Conservation (phyloP, 2,797 vertebrate genomes). For the Ciconia nigra region DNA sequence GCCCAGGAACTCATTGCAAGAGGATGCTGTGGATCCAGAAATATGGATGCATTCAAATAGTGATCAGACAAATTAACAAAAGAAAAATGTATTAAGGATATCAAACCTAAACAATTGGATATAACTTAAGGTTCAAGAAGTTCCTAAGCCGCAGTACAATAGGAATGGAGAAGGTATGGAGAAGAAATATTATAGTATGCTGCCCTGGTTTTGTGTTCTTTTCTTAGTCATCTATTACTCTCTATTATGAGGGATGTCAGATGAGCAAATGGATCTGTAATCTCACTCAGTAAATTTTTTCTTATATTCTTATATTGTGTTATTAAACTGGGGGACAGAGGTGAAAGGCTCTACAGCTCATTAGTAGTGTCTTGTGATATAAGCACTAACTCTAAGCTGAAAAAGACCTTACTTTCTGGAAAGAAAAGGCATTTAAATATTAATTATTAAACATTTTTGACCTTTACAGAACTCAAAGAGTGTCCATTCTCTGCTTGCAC, state of each 20-base stretch:
- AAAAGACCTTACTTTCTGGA: neutral
- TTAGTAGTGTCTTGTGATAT: neutral
- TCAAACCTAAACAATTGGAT: neutral
- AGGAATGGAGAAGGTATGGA: neutral
- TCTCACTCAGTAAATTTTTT: neutral
- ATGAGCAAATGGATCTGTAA: neutral
- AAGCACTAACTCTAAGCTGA: neutral
- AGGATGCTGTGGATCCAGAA: neutral
- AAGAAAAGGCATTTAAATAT: neutral
- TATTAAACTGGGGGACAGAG: neutral
- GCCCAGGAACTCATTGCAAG: neutral
- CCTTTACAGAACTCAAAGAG: neutral
- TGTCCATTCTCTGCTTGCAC: neutral
- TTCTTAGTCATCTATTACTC: neutral
- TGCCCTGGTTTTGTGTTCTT: neutral
- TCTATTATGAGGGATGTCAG: neutral
- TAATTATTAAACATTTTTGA: neutral
- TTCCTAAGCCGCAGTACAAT: neutral
- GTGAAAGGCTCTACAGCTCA: neutral
- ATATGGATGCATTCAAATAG: neutral
- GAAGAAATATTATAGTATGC: neutral
- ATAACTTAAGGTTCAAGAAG: neutral
- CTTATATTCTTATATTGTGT: neutral
- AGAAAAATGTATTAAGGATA: neutral
- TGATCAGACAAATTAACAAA: neutral